Conservation (phyloP, 2,888 invertebrate genomes). For the Mycogona germanica region DNA sequence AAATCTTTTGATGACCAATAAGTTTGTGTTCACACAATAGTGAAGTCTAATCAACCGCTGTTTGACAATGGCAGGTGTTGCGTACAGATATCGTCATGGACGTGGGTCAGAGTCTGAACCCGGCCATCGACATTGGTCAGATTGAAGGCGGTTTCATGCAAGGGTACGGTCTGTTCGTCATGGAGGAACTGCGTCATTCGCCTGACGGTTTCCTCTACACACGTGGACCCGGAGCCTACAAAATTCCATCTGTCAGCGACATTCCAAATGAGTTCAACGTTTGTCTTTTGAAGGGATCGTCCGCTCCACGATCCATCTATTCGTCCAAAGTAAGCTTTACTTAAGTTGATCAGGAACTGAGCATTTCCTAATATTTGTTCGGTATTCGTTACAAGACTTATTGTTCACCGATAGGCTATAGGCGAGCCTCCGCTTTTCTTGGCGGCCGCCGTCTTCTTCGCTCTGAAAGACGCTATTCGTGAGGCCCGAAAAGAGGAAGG, state of each 20-base stretch:
- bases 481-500: constrained; percentile 62
- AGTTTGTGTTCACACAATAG: no score
- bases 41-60: not conserved
- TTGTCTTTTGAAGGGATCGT: constrained; percentile 73
- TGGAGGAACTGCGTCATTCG: constrained; percentile 81
- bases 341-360: no score
- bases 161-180: constrained; percentile 81
- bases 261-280: constrained; percentile 89
- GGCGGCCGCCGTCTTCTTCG: constrained; percentile 76
- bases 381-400: no score
- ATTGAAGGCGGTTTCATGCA: constrained; percentile 91
- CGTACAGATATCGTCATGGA: constrained; percentile 95
- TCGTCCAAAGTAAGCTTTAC: constrained; percentile 93
- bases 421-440: constrained; percentile 92
- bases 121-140: constrained; percentile 93
- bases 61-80: constrained; percentile 45
- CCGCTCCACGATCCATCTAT: constrained; percentile 82
- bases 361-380: no score
- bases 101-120: constrained; percentile 86
- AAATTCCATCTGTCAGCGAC: constrained; percentile 84
- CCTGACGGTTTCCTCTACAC: constrained; percentile 69
- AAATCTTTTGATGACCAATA: no score
- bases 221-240: constrained; percentile 85
- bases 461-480: constrained; percentile 73
- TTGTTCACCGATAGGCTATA: constrained; percentile 60